phyloP scores from a whole-genome alignment of 2,113 vertebrate genomes.

The Mesitornis unicolor region DNA sequence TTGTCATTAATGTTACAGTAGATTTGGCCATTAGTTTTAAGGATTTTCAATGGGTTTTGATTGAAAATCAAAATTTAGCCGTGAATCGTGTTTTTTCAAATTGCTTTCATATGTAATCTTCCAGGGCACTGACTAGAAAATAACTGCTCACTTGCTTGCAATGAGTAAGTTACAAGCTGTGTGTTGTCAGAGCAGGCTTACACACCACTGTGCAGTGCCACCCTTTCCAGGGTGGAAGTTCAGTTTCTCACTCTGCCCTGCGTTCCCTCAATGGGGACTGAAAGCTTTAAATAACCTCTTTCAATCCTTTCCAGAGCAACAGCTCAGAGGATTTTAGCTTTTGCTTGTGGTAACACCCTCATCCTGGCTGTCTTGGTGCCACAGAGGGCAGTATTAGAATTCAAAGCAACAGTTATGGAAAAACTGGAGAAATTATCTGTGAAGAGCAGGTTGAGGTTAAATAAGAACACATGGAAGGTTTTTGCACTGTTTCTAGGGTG shows the following conservation, averaged over 20 bases:
- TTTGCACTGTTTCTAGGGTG: neutral
- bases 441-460: neutral
- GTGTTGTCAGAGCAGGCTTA: neutral
- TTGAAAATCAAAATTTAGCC: neutral
- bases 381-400: neutral
- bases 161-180: neutral
- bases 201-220: rapidly evolving
- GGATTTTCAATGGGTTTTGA: neutral
- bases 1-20: neutral
- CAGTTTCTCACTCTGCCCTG: neutral
- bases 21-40: neutral
- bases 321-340: neutral
- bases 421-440: neutral
- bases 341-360: neutral
- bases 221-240: neutral
- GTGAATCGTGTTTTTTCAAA: neutral
- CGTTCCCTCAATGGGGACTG: neutral
- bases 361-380: neutral
- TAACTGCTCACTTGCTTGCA: neutral
- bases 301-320: neutral
- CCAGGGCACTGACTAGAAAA: neutral
- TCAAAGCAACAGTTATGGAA: neutral
- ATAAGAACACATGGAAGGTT: neutral
- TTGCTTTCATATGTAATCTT: neutral
- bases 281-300: neutral